These are phyloP conservation scores for Ashinkailepas kermadecensis DNA, from an alignment of 2,888 invertebrate genomes.

Conservation along the genomic window DNA sequence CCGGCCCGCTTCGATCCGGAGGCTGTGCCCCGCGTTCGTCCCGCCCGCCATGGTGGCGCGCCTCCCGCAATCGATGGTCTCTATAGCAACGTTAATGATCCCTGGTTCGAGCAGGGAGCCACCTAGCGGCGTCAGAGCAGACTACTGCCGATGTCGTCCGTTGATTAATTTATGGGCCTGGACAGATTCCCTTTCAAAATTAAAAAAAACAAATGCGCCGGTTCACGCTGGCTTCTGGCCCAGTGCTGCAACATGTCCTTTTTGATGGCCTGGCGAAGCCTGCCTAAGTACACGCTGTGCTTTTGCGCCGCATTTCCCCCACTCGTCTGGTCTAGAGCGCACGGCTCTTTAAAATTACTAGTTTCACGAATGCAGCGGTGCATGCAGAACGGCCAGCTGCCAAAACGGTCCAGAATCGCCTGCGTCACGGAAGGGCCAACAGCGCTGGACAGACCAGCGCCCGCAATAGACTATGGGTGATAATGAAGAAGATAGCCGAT, in stretches of 20 bases:
- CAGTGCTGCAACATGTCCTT: neutral
- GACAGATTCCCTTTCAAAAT: neutral
- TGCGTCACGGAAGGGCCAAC: neutral
- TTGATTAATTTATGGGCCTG: neutral
- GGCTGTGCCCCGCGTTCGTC: neutral
- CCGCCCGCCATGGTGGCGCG: neutral
- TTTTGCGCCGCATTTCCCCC: neutral
- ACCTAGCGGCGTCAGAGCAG: neutral
- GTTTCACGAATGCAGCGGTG: slow-evolving; percentile 6
- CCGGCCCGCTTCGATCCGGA: neutral
- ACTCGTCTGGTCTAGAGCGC: neutral
- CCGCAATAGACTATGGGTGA: neutral
- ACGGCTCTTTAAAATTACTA: neutral
- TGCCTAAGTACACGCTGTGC: neutral
- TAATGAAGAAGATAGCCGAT: slow-evolving; percentile 3
- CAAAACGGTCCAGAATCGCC: slow-evolving; percentile 1
- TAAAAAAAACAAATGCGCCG: neutral
- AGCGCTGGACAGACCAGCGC: neutral
- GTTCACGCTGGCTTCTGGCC: neutral
- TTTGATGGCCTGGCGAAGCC: no score
- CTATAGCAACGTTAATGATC: slow-evolving; percentile 18
- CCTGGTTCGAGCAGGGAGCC: neutral
- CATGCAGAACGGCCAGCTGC: neutral
- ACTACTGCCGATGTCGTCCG: neutral
- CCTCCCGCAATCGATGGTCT: slow-evolving; percentile 1